Base-by-base conservation (phyloP, 2,797 vertebrate genomes). In the Bradypodion pumilum region DNA sequence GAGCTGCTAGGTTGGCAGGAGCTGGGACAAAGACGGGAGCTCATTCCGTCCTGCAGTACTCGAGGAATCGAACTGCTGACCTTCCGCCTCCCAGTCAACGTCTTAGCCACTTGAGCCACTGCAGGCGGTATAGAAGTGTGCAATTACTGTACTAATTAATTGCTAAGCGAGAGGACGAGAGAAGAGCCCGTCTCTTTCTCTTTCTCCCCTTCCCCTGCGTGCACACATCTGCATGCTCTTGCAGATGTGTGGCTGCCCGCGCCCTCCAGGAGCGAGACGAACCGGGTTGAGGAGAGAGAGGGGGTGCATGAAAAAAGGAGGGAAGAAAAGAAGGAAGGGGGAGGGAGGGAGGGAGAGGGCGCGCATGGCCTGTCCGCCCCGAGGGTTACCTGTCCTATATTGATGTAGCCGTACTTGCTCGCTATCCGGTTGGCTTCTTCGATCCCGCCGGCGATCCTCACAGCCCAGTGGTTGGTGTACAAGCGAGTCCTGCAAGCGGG, bases 381-480 rank as follows among this genome's bases (percentile, higher is more conserved):
- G 78, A 79, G 37, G n/a, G 63, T 94, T 98, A 99, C 98, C 98
- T 99, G 98, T 95, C 98, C 98, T 94, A 99, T 96, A 95, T 99
- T 99, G 95, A 96, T 95, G 95, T 98, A 99, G 93, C 98, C 98
- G 93, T 99, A 99, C 95, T 98, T 99, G 92, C 95, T 96, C 87
- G 98, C 98, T 94, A 99, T 98, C 92, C 97, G 95, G 90, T 98
- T 95, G 89, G 98, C 98, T 92, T 98, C 95, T 56, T 96, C 94
- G 75, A 96, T 89, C 92, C 98, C 98, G 81, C 98, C 98, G 77
- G 95, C 83, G 95, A 99, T 99, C 95, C 97, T 96, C 90, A 99
- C 97, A 87, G 98, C 98, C 98, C 98, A 99, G 96, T 99, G 98
- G 98, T 99, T 99, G 94, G 98, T 99, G 97, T 98, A 99, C 91